A percentile compares a stretch with the other conserved stretches of the same genome.
Evolutionary conservation across 2,797 vertebrate genomes (phyloP).

Genomic region (Premnoplex brunnescens): DNA sequence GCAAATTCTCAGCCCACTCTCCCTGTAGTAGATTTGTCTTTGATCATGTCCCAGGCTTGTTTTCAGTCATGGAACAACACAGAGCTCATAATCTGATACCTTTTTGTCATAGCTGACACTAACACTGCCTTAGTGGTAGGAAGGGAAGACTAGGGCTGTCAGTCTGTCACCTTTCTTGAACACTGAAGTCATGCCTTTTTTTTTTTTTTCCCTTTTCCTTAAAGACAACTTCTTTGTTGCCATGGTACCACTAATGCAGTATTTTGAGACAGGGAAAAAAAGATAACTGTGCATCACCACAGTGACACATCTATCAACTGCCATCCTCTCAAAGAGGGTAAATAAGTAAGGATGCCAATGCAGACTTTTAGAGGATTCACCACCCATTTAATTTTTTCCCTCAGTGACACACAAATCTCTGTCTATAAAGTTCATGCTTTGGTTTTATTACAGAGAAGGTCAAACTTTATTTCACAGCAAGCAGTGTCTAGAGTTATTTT

Average conservation of each 20-base stretch:
- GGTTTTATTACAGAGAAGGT: not conserved
- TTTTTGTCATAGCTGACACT: constrained; percentile 51
- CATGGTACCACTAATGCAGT: constrained; percentile 74
- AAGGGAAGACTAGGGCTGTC: not conserved
- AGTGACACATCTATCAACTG: constrained; percentile 68
- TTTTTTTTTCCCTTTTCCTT: not conserved
- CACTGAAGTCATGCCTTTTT: not conserved
- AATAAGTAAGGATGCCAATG: constrained; percentile 30
- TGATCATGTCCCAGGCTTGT: not conserved
- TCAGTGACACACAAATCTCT: not conserved
- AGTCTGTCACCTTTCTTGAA: constrained; percentile 45
- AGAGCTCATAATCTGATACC: constrained; percentile 3
- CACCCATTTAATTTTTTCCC: not conserved
- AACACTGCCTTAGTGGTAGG: not conserved
- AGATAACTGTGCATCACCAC: constrained; percentile 48
- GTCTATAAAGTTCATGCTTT: not conserved
- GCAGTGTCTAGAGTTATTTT: not conserved
- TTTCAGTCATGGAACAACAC: not conserved
- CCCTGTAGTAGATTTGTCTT: not conserved
- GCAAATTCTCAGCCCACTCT: not conserved
- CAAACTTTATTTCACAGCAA: not conserved
- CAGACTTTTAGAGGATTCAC: not conserved
- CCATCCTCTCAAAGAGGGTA: constrained; percentile 60
- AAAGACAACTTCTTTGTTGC: constrained; percentile 64
- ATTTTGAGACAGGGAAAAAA: constrained; percentile 62